Evolutionary conservation across 2,797 vertebrate species (phyloP), one percentile per base, ranked within the genome.

Genomic region (Emydoidea blandingii): DNA sequence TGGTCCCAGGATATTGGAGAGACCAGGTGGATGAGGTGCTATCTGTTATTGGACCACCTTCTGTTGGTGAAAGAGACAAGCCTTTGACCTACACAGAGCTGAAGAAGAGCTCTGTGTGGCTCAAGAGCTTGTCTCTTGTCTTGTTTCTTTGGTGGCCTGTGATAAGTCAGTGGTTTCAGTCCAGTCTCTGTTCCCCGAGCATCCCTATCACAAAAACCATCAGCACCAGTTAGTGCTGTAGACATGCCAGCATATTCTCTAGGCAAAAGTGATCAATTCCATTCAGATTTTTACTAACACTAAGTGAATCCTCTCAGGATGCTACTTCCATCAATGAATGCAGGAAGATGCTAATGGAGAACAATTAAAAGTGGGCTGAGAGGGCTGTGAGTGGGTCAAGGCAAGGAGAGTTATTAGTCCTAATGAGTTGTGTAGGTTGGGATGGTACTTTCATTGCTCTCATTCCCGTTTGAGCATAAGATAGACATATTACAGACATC

Each of bases 371-470:
- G 49, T 78, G 68, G 78, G 57, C 53, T 44, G 68, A 41, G 68
- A 74, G 37, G 34, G 37, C 72, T 74, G 11, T 27, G 50, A 54
- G 54, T 78, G 56, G 79, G 52, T 65, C 44, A 34, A 57, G 72
- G 50, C 81, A 68, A 62, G 27, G 44, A 34, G 50, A 56, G 79
- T 74, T 68, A 91, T 86, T 83, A 78, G 44, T 79, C 72, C 65
- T 89, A 93, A 93, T 86, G 83, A 83, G 79, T 78, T 79, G 50
- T 83, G 78, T 83, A 80, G 56, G 54, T 52, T 79, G 44, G 86
- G 86, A 86, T 68, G 72, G 83, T 49, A 68, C 31, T 34, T 74
- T 82, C 11, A 52, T 86, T 89, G 87, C 85, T 88, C 79, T n/a
- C 27, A 93, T 87, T 93, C 87, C 56, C 50, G 83, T 68, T 29